Evolutionary conservation across 1,140 invertebrate species (phyloP).

Genomic region (Drosophila bipectinata): DNA sequence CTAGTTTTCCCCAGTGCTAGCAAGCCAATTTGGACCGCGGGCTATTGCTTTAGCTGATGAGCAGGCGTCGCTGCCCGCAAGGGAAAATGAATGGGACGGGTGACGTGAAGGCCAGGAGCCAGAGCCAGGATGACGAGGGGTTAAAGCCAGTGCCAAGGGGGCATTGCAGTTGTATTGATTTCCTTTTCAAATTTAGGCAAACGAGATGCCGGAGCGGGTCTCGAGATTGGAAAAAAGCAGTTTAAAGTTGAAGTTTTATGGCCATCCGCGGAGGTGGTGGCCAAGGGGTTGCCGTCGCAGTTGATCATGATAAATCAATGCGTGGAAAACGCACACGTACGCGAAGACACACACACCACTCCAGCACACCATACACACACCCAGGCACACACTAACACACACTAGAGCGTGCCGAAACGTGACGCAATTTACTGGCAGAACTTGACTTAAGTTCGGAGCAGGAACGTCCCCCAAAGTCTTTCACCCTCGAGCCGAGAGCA

Average conservation of each 20-base stretch:
- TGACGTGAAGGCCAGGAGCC: neutral
- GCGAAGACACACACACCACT: conserved; percentile 33
- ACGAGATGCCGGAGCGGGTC: conserved; percentile 36
- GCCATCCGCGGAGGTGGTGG: conserved; percentile 18
- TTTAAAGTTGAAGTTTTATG: conserved; percentile 75
- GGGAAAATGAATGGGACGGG: conserved; percentile 1
- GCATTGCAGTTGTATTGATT: conserved; percentile 78
- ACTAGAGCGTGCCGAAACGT: conserved; percentile 73
- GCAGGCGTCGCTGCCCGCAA: conserved; percentile 37
- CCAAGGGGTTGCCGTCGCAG: conserved; percentile 64
- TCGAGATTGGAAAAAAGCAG: conserved; percentile 46
- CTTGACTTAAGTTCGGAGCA: conserved; percentile 75
- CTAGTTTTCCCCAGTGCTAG: conserved; percentile 28
- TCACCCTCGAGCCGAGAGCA: conserved; percentile 62
- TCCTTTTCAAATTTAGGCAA: conserved; percentile 52
- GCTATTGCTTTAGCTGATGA: conserved; percentile 80
- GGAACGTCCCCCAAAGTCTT: conserved; percentile 32
- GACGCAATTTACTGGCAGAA: conserved; percentile 81
- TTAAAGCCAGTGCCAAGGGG: conserved; percentile 2
- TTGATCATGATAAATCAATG: conserved; percentile 83
- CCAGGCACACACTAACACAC: conserved; percentile 22
- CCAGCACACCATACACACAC: conserved; percentile 19
- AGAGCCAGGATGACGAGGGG: no score
- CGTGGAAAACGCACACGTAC: conserved; percentile 81
- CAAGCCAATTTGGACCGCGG: conserved; percentile 77